Evolutionary conservation across 2,113 vertebrate species (phyloP), one percentile per base, ranked within the genome.

Genomic region (Oreotrochilus melanogaster): DNA sequence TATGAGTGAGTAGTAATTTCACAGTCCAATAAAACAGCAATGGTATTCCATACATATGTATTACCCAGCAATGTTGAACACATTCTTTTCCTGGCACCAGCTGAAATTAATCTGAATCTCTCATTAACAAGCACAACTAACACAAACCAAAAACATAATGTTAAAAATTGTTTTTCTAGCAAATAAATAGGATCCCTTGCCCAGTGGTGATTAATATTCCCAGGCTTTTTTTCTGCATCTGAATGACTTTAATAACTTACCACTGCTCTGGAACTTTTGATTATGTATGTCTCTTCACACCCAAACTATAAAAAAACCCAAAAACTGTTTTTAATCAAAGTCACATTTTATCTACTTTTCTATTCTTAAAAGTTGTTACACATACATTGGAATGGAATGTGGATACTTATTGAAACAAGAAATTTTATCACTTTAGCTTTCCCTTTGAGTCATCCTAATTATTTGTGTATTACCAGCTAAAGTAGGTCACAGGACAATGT

Each of bases 21-120:
- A 97, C 66, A 94, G 83, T 84, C 89, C 97, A 98, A 97, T 98
- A 97, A 98, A 97, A 93, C 61, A 86, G 45, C 50, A 79, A 43
- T 89, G 47, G 14, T 92, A 86, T 96, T 95, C 84, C 53, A 75
- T 54, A 67, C 82, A 94, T 78, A 88, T 74, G 78, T 57, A 57
- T 48, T 93, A 96, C 65, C 30, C 76, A 96, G 88, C 60, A 82
- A 47, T 91, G 82, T 37, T 83, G 88, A 97, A 82, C 65, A 92
- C 86, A 17, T 62, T 91, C 42, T 76, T 94, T 96, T 72, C 75
- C 51, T 91, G 91, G 51, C 81, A 94, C 76, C 88, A 96, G 57
- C 75, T 97, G 89, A 96, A 97, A 93, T 69, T 70, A 81, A 97
- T 98, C 97, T 97, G 50, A 93, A 73, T 71, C 31, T 86, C 83